Conservation (phyloP, 2,113 vertebrate genomes). For the Calyptomena viridis region DNA sequence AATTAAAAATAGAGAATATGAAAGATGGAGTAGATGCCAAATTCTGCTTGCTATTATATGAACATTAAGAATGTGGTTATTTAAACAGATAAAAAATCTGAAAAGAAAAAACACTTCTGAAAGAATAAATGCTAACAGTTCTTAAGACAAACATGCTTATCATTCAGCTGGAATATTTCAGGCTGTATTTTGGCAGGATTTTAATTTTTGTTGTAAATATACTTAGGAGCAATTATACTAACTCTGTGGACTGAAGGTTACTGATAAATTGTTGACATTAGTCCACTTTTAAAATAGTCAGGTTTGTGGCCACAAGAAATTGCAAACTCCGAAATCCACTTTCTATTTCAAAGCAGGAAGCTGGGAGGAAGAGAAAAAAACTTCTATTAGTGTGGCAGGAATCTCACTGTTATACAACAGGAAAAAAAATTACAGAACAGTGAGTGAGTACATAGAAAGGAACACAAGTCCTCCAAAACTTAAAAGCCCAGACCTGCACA, state of each 20-base stretch:
- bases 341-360: neutral
- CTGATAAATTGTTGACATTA: neutral
- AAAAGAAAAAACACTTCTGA: neutral
- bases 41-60: neutral
- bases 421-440: neutral
- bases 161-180: neutral
- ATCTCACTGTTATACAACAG: neutral
- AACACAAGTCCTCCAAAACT: neutral
- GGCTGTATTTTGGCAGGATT: neutral
- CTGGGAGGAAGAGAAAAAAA: neutral
- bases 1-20: neutral
- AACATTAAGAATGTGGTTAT: neutral
- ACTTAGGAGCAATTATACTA: neutral
- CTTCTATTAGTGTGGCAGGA: neutral
- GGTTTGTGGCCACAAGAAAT: neutral
- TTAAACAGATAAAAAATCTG: conserved; percentile 7
- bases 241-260: neutral
- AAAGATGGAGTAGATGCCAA: neutral
- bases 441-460: neutral
- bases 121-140: neutral
- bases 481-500: neutral
- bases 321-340: neutral
- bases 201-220: neutral
- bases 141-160: neutral
- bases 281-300: neutral